Percentiles rank a stretch among this genome's conserved stretches.
Conservation (phyloP, 2,888 invertebrate genomes). For the Drosophila phalerata region DNA sequence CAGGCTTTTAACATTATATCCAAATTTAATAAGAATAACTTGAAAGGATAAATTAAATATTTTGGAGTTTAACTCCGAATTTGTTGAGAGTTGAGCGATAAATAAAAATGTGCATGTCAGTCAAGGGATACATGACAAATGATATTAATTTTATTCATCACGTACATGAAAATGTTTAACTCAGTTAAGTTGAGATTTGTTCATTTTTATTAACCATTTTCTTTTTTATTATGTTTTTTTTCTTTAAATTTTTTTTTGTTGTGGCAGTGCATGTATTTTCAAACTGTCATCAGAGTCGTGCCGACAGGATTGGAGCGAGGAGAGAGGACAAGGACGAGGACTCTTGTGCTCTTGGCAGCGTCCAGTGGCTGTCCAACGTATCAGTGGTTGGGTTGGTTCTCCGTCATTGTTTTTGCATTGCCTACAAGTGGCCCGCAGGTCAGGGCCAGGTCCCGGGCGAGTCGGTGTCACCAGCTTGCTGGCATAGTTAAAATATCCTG, state of each 20-base stretch:
- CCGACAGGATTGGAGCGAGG: neutral
- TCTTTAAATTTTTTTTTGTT: slow-evolving; percentile 14
- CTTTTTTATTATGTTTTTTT: slow-evolving; percentile 3
- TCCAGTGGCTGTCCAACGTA: neutral
- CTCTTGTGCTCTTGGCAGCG: slow-evolving; percentile 4
- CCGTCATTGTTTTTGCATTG: slow-evolving; percentile 63
- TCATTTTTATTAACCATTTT: slow-evolving; percentile 17
- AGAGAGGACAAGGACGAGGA: neutral
- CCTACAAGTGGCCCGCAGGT: slow-evolving; percentile 56
- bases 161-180: neutral
- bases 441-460: slow-evolving; percentile 19
- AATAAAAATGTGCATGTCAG: neutral
- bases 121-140: slow-evolving; percentile 2
- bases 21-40: neutral
- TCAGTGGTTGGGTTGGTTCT: slow-evolving; percentile 12
- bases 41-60: neutral
- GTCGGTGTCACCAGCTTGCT: slow-evolving; percentile 52
- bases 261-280: slow-evolving; percentile 11
- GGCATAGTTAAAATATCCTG: slow-evolving; percentile 62
- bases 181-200: neutral
- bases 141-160: slow-evolving; percentile 3
- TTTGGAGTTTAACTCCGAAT: neutral
- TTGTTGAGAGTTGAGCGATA: neutral
- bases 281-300: slow-evolving; percentile 25
- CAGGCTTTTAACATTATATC: neutral